These are phyloP conservation scores for Callopanchax toddi DNA, from an alignment of 2,113 vertebrate species.

Conservation along the genomic window DNA sequence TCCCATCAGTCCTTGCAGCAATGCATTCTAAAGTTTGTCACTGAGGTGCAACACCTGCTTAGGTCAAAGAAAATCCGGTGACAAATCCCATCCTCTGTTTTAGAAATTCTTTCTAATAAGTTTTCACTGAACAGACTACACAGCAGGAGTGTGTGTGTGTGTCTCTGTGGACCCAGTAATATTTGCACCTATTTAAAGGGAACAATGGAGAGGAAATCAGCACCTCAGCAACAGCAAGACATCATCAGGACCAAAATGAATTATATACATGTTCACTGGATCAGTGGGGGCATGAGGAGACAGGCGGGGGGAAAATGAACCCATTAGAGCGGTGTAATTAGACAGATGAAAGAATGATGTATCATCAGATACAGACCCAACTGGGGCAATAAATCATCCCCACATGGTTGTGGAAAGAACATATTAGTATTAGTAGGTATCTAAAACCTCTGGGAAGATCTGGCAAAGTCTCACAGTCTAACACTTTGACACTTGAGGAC, in stretches of 20 bases:
- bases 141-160: constrained; percentile 24
- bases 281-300: constrained; percentile 36
- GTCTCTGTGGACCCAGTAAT: constrained; percentile 9
- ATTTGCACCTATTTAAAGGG: constrained; percentile 38
- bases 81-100: constrained; percentile 34
- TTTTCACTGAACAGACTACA: constrained; percentile 32
- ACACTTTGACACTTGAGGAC: background rate
- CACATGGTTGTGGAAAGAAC: background rate
- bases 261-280: constrained; percentile 33
- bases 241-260: constrained; percentile 39
- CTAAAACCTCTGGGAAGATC: constrained; percentile 14
- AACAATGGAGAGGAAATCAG: constrained; percentile 41
- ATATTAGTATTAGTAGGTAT: constrained; percentile 1
- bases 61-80: background rate
- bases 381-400: constrained; percentile 61
- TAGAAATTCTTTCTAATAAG: constrained; percentile 25
- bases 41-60: constrained; percentile 31
- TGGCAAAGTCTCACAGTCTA: background rate
- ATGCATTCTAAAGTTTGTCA: background rate
- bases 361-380: constrained; percentile 30
- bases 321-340: constrained; percentile 66
- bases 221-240: constrained; percentile 27
- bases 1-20: constrained; percentile 9
- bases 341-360: constrained; percentile 61
- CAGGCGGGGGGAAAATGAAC: constrained; percentile 48